phyloP scores from a whole-genome alignment of 2,113 vertebrate genomes.

The Cephalopholis sonnerati region DNA sequence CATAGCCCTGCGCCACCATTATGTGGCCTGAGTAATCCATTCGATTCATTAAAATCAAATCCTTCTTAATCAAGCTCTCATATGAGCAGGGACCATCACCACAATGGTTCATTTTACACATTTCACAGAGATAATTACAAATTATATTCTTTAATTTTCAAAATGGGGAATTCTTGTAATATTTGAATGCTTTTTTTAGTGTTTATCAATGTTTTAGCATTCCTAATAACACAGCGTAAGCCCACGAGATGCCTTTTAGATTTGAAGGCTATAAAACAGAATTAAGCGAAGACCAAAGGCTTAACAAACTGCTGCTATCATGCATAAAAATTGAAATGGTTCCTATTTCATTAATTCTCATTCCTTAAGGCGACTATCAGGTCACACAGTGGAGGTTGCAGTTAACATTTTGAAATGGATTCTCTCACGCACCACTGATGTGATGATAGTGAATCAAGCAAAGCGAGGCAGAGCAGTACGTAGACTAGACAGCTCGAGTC shows the following conservation, averaged over 20 bases:
- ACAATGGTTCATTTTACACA: neutral
- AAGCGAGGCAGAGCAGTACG: conserved; percentile 44
- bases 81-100: neutral
- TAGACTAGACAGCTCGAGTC: conserved; percentile 56
- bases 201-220: neutral
- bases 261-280: conserved; percentile 21
- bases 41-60: conserved; percentile 61
- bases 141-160: neutral
- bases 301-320: conserved; percentile 6
- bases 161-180: neutral
- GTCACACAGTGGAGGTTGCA: conserved; percentile 40
- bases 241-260: neutral
- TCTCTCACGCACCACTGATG: conserved; percentile 46
- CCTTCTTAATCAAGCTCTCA: conserved; percentile 42
- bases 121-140: neutral
- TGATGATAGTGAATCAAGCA: conserved; percentile 63
- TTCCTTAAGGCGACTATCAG: conserved; percentile 44
- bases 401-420: conserved; percentile 60
- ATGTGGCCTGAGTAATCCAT: conserved; percentile 43
- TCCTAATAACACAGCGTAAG: neutral
- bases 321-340: conserved; percentile 20
- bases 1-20: conserved; percentile 55
- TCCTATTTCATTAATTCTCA: conserved; percentile 25
- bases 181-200: neutral
- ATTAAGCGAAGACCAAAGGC: conserved; percentile 5